Conservation (phyloP, 1,140 invertebrate species). For the Drosophila subobscura region DNA sequence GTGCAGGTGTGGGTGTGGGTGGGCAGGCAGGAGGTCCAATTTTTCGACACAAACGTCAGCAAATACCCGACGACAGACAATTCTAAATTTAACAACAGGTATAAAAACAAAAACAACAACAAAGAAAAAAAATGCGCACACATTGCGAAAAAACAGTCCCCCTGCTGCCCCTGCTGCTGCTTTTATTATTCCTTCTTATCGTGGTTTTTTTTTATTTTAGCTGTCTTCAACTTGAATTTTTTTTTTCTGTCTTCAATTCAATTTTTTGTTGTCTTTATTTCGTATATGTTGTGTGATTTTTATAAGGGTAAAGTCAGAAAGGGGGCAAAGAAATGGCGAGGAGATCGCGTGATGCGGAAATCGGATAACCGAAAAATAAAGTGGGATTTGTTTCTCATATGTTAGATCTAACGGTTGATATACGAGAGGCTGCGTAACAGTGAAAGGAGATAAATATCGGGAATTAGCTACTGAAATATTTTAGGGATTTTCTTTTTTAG, state of each 20-base stretch:
- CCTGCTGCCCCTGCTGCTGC: neutral
- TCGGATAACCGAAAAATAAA: slow-evolving; percentile 9
- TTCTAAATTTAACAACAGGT: slow-evolving; percentile 78
- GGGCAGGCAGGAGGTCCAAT: slow-evolving; percentile 39
- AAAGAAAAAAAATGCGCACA: too few species aligned
- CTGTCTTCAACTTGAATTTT: too few species aligned
- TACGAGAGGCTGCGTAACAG: neutral
- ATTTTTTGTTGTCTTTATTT: slow-evolving; percentile 22
- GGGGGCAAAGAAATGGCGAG: neutral
- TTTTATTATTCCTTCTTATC: too few species aligned
- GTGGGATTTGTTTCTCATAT: slow-evolving; percentile 13
- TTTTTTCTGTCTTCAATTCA: too few species aligned
- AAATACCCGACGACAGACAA: slow-evolving; percentile 62
- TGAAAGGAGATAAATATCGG: too few species aligned
- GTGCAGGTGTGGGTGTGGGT: slow-evolving; percentile 18
- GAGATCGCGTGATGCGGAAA: slow-evolving; percentile 65
- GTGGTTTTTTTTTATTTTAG: too few species aligned
- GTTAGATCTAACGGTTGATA: slow-evolving; percentile 21
- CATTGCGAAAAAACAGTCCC: slow-evolving; percentile 41
- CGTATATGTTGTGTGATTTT: slow-evolving; percentile 28
- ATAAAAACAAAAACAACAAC: slow-evolving; percentile 57
- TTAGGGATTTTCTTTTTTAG: too few species aligned
- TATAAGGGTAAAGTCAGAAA: slow-evolving; percentile 43
- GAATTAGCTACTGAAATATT: too few species aligned
- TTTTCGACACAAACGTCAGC: slow-evolving; percentile 73